Conservation (phyloP, 1,140 invertebrate genomes). For the Metopolophium dirhodum region DNA sequence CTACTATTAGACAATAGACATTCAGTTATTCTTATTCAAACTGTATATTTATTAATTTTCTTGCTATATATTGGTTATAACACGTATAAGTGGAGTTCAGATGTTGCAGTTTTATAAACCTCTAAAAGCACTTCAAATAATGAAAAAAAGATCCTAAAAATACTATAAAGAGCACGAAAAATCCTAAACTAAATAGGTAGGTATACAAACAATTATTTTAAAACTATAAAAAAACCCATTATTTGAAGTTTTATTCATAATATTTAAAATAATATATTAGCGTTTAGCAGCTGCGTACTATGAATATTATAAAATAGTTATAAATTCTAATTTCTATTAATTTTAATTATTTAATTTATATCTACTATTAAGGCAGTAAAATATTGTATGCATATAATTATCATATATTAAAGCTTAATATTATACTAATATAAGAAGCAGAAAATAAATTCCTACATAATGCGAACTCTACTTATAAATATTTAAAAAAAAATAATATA, state of each 20-base stretch:
- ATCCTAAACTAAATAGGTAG: neutral
- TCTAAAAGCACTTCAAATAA: neutral
- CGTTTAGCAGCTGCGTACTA: neutral
- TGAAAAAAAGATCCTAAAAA: neutral
- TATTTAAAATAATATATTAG: no score
- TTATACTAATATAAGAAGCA: no score
- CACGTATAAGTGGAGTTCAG: neutral
- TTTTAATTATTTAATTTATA: neutral
- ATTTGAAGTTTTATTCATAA: neutral
- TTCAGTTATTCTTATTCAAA: neutral
- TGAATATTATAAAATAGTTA: neutral
- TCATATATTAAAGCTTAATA: no score
- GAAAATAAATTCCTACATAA: no score
- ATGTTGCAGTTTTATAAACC: no score
- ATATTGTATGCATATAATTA: no score
- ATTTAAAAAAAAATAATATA: no score
- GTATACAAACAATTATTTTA: no score
- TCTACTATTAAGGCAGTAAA: no score
- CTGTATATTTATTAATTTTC: neutral
- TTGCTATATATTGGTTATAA: neutral
- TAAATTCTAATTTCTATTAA: neutral
- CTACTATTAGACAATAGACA: neutral
- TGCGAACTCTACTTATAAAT: no score
- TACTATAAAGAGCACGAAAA: neutral
- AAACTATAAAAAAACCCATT: neutral